These are phyloP conservation scores for Drosophila limbata DNA, from an alignment of 2,888 invertebrate genomes.

Conservation along the genomic window DNA sequence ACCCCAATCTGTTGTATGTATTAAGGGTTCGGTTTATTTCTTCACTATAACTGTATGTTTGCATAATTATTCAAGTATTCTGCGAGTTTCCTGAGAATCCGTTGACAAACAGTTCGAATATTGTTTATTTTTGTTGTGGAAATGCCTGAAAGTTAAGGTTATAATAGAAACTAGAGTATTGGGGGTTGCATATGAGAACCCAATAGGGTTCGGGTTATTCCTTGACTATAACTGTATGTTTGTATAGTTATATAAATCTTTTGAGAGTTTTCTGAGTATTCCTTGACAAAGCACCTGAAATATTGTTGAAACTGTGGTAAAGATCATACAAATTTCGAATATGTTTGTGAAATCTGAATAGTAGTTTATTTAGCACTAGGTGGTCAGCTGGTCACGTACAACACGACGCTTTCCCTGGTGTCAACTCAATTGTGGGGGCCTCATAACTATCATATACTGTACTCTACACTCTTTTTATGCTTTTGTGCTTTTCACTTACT, in stretches of 20 bases:
- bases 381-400: constrained; percentile 44
- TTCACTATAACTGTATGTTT: constrained; percentile 2
- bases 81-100: constrained; percentile 1
- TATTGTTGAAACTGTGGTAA: constrained; percentile 3
- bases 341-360: constrained; percentile 38
- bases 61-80: not conserved
- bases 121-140: not conserved
- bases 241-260: not conserved
- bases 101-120: not conserved
- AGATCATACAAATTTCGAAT: constrained; percentile 9
- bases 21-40: not conserved
- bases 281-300: constrained; percentile 3
- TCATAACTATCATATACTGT: constrained; percentile 13
- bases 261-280: constrained; percentile 3
- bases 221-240: not conserved
- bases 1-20: not conserved
- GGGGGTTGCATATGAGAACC: not conserved
- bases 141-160: not conserved
- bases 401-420: constrained; percentile 49
- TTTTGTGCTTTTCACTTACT: constrained; percentile 30
- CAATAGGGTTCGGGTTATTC: not conserved
- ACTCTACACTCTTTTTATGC: constrained; percentile 17
- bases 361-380: constrained; percentile 25
- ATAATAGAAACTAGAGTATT: not conserved
- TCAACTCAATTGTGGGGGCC: constrained; percentile 38